Percentiles rank a stretch among this genome's conserved stretches.
These are phyloP conservation scores for Corythoichthys haematopterus DNA, from an alignment of 2,113 vertebrate genomes.

Conservation along the genomic window DNA sequence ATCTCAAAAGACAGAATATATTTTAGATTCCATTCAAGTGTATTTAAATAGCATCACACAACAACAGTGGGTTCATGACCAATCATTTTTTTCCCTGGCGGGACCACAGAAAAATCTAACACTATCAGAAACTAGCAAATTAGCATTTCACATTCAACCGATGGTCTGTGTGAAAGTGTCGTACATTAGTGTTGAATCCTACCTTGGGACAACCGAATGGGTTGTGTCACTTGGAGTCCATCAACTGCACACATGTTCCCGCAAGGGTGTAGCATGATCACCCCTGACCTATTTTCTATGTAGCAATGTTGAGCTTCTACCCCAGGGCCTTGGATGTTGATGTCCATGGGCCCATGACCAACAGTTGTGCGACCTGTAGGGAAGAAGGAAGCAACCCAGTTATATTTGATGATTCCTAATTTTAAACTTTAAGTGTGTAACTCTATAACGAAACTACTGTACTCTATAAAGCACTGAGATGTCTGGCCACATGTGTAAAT, in stretches of 20 bases:
- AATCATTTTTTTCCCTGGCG: background rate
- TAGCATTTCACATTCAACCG: background rate
- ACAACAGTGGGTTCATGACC: background rate
- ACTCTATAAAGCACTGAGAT: background rate
- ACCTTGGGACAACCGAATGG: slow-evolving; percentile 89
- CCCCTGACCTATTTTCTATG: slow-evolving; percentile 81
- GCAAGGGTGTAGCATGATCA: slow-evolving; percentile 84
- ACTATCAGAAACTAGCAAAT: background rate
- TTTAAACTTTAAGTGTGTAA: background rate
- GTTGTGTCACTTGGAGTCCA: slow-evolving; percentile 72
- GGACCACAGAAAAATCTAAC: background rate
- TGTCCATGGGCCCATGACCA: slow-evolving; percentile 79
- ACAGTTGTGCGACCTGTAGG: slow-evolving; percentile 80
- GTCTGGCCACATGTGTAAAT: background rate
- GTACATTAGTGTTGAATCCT: slow-evolving; percentile 12
- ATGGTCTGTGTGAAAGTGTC: background rate
- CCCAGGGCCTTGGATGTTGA: slow-evolving; percentile 82
- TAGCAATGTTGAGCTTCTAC: slow-evolving; percentile 85
- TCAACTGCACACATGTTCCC: slow-evolving; percentile 85
- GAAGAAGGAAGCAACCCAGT: background rate
- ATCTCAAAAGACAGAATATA: background rate
- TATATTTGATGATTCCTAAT: background rate
- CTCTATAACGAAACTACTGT: background rate
- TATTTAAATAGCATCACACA: background rate
- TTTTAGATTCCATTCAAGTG: background rate